phyloP scores from a whole-genome alignment of 1,140 invertebrate species.

The Pinna nobilis region DNA sequence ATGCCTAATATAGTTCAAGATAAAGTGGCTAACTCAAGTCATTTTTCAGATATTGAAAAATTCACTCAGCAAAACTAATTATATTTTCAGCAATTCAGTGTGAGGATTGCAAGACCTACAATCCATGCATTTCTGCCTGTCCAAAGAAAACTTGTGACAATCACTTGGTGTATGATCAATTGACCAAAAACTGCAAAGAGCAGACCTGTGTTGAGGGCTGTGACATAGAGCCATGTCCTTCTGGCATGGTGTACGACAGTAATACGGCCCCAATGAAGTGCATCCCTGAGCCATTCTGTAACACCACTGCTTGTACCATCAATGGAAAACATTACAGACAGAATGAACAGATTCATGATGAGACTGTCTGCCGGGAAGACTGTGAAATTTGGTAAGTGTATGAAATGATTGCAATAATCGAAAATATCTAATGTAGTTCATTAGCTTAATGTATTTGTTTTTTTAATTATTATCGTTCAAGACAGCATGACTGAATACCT shows the following conservation, averaged over 20 bases:
- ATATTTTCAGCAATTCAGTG: conserved; percentile 86
- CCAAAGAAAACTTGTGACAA: conserved; percentile 89
- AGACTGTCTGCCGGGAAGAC: conserved; percentile 76
- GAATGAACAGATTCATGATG: conserved; percentile 83
- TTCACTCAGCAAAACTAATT: conserved; percentile 6
- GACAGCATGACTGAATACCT: too few relatives aligned
- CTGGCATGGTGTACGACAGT: conserved; percentile 81
- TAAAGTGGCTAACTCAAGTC: too few relatives aligned
- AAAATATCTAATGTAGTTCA: neutral
- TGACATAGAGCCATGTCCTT: conserved; percentile 82
- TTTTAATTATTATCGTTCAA: too few relatives aligned
- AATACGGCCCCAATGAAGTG: conserved; percentile 81
- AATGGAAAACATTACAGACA: conserved; percentile 82
- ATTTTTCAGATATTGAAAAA: too few relatives aligned
- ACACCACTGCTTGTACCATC: conserved; percentile 81
- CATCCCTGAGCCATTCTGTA: conserved; percentile 83
- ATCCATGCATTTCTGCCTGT: conserved; percentile 87
- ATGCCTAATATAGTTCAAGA: too few relatives aligned
- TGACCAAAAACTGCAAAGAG: conserved; percentile 79
- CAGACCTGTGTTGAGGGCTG: conserved; percentile 79
- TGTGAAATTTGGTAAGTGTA: conserved; percentile 83
- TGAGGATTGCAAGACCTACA: conserved; percentile 87
- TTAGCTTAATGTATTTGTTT: neutral
- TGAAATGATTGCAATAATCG: neutral
- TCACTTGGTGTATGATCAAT: conserved; percentile 78